Evolutionary conservation across 2,797 vertebrate genomes (phyloP).

Genomic region (Macropodus opercularis): DNA sequence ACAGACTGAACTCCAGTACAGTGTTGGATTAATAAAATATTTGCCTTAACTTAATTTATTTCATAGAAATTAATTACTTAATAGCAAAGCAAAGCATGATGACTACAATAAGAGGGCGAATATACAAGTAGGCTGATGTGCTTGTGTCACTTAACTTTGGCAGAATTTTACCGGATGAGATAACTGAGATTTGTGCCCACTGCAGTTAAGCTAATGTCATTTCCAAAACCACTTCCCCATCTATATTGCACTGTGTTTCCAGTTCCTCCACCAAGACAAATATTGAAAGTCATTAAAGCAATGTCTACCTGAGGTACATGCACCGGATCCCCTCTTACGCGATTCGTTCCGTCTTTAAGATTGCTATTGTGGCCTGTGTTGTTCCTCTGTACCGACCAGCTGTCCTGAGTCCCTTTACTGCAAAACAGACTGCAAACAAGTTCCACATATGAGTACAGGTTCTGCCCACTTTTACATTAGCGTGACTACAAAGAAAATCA

Average conservation of each 20-base stretch:
- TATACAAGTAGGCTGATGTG: too few species aligned
- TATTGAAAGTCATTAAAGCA: too few species aligned
- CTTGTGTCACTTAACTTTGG: too few species aligned
- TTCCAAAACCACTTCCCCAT: neutral
- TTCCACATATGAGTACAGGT: conserved; percentile 1
- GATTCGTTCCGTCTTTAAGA: conserved; percentile 60
- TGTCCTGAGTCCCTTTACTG: conserved; percentile 76
- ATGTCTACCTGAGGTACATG: conserved; percentile 74
- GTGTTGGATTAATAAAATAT: too few species aligned
- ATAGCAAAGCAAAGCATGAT: too few species aligned
- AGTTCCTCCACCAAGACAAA: neutral
- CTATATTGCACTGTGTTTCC: neutral
- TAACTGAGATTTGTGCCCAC: neutral
- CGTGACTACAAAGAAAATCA: neutral
- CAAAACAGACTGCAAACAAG: conserved; percentile 75
- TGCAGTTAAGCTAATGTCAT: neutral
- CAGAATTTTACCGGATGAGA: too few species aligned
- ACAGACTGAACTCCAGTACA: too few species aligned
- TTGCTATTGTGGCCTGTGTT: conserved; percentile 59
- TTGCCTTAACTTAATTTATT: too few species aligned
- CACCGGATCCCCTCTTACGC: conserved; percentile 58
- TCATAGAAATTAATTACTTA: too few species aligned
- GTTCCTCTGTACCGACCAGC: conserved; percentile 78
- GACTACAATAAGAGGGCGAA: too few species aligned
- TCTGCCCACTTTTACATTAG: neutral